These are phyloP conservation scores for Atlantisia rogersi DNA, from an alignment of 2,113 vertebrate species.

Conservation along the genomic window DNA sequence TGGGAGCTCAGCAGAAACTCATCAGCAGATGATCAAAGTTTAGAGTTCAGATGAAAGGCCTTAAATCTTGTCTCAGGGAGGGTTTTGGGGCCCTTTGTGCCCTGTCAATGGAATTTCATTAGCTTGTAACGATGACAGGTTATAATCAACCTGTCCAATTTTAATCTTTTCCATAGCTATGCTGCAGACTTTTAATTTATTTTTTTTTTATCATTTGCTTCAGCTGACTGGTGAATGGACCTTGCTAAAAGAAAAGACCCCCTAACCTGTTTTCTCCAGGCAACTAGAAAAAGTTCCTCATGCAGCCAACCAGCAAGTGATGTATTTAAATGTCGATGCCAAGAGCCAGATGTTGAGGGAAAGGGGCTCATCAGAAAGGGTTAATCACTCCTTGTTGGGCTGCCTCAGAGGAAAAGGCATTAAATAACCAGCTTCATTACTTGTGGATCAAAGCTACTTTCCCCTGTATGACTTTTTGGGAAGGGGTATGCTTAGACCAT, in stretches of 20 bases:
- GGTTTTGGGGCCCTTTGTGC: not conserved
- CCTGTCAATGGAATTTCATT: not conserved
- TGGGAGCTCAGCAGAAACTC: not conserved
- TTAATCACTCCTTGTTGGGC: not conserved
- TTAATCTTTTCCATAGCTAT: not conserved
- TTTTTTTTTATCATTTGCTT: not conserved
- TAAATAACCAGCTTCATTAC: not conserved
- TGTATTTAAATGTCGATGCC: not conserved
- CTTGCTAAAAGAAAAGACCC: not conserved
- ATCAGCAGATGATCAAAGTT: constrained; percentile 23
- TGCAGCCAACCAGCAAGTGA: not conserved
- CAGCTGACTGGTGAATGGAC: not conserved
- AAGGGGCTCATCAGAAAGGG: not conserved
- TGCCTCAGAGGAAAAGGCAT: not conserved
- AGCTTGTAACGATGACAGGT: constrained; percentile 3
- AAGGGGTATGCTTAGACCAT: not conserved
- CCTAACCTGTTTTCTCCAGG: not conserved
- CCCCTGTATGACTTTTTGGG: not conserved
- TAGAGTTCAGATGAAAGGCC: constrained; percentile 8
- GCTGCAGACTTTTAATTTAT: not conserved
- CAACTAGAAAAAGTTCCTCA: not conserved
- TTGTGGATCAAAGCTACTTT: too few species aligned
- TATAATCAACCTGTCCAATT: constrained; percentile 52
- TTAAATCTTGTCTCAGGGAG: not conserved
- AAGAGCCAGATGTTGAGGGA: not conserved